Evolutionary conservation across 2,113 vertebrate genomes (phyloP), one percentile per base, ranked within the genome.

Genomic region (Spheniscus mendiculus): DNA sequence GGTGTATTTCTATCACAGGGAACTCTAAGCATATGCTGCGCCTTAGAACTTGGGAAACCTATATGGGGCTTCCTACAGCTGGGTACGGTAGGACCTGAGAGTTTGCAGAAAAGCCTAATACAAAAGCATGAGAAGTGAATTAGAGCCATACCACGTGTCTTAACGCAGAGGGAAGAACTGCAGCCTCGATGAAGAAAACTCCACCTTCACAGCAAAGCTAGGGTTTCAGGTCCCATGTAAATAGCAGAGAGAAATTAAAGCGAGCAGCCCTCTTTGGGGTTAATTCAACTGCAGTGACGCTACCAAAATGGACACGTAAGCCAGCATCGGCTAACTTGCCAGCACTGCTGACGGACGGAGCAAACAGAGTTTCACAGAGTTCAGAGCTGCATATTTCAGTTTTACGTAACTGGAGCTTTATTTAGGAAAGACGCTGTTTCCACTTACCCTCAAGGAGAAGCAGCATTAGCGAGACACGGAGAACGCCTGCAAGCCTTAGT

Each of bases 391-490:
- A 0, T 2, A 9, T 4, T 59, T 26, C 66, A 69, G 3, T 40
- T 29, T 13, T 2, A 21, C 36, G 3, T 10, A 56, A 0, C 38
- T 3, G 3, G 6, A 61, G 67, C 27, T 32, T 0, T n/a, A 8
- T 30, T 76, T 27, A 40, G 53, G 82, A 38, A 53, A 63, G 40
- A 16, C 5, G 15, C 36, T 27, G 36, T 8, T 62, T 27, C 53
- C 71, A 36, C 66, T 62, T 19, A 53, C 44, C 70, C 78, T 77
- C 23, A 10, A 18, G n/a, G 44, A 76, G 70, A 27, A 71, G 27
- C 45, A 50, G 58, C 17, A 0, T 50, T 12, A 27, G 7, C 0
- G 18, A 58, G 72, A 61, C 30, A 5, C 0, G 5, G 45, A 70
- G 74, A 71, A 15, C 3, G 16, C 36, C 69, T 20, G 19, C 0